phyloP scores from a whole-genome alignment of 1,140 invertebrate species.

The Eurosta solidaginis region DNA sequence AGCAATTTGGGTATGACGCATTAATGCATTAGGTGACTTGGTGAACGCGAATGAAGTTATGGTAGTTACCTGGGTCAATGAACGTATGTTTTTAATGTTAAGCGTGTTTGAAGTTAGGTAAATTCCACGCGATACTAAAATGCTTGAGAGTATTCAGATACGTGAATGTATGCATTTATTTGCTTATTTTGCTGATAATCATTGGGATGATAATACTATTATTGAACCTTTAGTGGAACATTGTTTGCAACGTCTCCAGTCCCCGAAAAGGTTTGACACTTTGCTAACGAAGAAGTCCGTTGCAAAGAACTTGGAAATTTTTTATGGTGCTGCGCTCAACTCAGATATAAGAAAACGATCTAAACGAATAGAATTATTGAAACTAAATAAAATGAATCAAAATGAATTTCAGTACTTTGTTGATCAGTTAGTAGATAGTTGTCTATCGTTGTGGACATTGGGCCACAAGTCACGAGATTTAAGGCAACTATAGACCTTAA shows the following conservation, averaged over 20 bases:
- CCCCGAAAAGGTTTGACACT: neutral
- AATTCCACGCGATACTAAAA: too few species aligned
- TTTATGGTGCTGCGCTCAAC: slow-evolving; percentile 49
- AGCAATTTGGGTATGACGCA: too few species aligned
- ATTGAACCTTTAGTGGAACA: too few species aligned
- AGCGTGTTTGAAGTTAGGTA: too few species aligned
- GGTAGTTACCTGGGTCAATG: too few species aligned
- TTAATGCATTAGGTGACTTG: too few species aligned
- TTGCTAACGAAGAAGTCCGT: slow-evolving; percentile 31
- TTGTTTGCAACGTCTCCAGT: too few species aligned
- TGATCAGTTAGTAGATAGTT: slow-evolving; percentile 49
- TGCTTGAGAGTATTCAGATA: slow-evolving; percentile 35
- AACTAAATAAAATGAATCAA: too few species aligned
- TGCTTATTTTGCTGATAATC: slow-evolving; percentile 48
- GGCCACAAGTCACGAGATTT: slow-evolving; percentile 47
- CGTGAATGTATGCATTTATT: slow-evolving; percentile 47
- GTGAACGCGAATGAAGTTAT: too few species aligned
- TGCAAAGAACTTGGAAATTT: slow-evolving; percentile 50
- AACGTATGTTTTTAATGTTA: too few species aligned
- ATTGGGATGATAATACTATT: too few species aligned
- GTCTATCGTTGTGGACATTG: slow-evolving; percentile 45
- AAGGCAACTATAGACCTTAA: too few species aligned
- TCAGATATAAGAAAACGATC: slow-evolving; percentile 37
- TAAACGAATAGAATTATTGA: slow-evolving; percentile 45
- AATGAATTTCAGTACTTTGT: slow-evolving; percentile 48